Evolutionary conservation across 2,888 invertebrate genomes (phyloP), one percentile per base, ranked within the genome.

Genomic region (Tinea pellionella): DNA sequence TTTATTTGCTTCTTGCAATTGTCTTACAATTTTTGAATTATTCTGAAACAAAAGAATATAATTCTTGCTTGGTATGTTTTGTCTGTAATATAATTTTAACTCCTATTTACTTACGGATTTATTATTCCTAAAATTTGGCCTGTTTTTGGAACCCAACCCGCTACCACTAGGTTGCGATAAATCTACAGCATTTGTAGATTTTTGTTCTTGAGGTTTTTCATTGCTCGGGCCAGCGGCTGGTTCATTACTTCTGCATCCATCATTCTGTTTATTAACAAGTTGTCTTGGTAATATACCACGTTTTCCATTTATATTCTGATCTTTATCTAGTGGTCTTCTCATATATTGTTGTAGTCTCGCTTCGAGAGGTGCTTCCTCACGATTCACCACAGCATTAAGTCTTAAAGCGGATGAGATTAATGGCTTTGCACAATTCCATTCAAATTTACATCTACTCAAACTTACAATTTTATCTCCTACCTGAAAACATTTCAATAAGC

Each of bases 381-480:
- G 78, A 66, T 80, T 75, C 61, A 69, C 80, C 19, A 81, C 65
- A 59, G 80, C 75, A 63, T 85, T 76, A 67, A 89, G 70, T 64
- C 89, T 69, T 16, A 89, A 85, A 64, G 89, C 89, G 65, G 89
- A 90, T 61, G 89, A 89, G 3, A 90, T 87, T 59, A 89, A 77
- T 58, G 88, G 87, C 62, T 86, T 86, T 61, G 87, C 87, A 66
- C 85, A 79, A 67, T 89, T 86, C 87, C 78, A 87, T 65, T 72
- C 86, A 72, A 88, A 85, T 63, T 89, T 86, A 69, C 90, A 89
- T 69, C 90, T 86, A 67, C 92, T 92, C 65, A 95, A 87, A 65
- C 94, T 92, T 37, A 95, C 92, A 64, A 95, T 89, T 77, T 93
- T 92, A 68, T 94, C 91, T 61, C 92, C 93, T 66, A 93, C 89